phyloP scores from a whole-genome alignment of 2,113 vertebrate species.

The Sterna hirundo region DNA sequence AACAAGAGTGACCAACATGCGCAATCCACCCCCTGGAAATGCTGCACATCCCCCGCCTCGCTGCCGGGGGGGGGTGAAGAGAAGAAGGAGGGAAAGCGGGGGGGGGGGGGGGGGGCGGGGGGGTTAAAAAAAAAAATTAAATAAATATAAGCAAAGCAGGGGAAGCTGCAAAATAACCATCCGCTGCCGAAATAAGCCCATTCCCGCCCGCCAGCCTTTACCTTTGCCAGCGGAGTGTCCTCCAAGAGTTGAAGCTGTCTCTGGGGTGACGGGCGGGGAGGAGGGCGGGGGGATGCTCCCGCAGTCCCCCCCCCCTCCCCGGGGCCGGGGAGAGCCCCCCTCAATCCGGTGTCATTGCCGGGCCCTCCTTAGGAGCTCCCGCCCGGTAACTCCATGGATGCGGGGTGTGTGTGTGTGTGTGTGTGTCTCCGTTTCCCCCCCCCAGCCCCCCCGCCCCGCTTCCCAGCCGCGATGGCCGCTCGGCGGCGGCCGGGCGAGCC shows the following conservation, averaged over 20 bases:
- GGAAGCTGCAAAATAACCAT: constrained; percentile 46
- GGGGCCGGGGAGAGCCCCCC: constrained; percentile 60
- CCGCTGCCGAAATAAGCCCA: background rate
- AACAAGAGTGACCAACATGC: too few species aligned
- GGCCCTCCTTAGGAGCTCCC: constrained; percentile 58
- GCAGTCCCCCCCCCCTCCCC: constrained; percentile 28
- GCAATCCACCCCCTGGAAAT: too few species aligned
- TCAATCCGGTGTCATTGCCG: constrained; percentile 74
- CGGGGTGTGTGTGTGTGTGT: background rate
- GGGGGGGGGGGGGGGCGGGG: too few species aligned
- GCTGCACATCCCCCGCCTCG: too few species aligned
- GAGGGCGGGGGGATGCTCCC: constrained; percentile 72
- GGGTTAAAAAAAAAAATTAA: background rate
- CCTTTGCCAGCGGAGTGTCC: constrained; percentile 68
- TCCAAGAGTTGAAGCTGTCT: constrained; percentile 67
- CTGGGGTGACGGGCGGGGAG: constrained; percentile 60
- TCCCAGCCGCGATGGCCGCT: too few species aligned
- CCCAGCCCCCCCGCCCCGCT: too few species aligned
- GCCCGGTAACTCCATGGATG: constrained; percentile 77
- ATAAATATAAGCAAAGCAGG: background rate
- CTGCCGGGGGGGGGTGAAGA: too few species aligned
- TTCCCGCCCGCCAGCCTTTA: constrained; percentile 50
- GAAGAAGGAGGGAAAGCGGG: too few species aligned
- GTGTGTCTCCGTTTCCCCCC: too few species aligned
- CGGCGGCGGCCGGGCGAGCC: too few species aligned